phyloP scores from a whole-genome alignment of 2,797 vertebrate genomes.

The Brachyrhaphis roseni region DNA sequence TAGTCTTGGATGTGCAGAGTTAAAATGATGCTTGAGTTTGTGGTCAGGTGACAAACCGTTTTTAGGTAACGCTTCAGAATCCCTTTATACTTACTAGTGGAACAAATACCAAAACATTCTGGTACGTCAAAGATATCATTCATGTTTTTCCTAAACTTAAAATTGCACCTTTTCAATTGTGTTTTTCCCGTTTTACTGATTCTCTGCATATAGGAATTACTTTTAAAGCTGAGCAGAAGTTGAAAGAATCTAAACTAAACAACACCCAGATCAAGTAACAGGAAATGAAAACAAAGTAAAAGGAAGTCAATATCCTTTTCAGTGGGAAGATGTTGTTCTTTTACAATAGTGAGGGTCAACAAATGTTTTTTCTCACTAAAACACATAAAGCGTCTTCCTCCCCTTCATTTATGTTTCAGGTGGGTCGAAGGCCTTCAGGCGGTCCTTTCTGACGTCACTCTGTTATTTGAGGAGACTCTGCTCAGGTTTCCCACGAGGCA shows the following conservation, averaged over 20 bases:
- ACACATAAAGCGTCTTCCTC: slow-evolving; percentile 60
- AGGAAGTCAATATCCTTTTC: slow-evolving; percentile 11
- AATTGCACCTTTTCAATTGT: background rate
- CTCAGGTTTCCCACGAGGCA: slow-evolving; percentile 72
- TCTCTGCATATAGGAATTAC: background rate
- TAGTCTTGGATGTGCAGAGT: background rate
- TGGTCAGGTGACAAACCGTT: background rate
- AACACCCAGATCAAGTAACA: slow-evolving; percentile 8
- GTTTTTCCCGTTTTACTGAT: background rate
- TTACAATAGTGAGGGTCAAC: slow-evolving; percentile 53
- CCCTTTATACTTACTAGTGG: background rate
- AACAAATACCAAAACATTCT: background rate
- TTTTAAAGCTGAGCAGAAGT: background rate
- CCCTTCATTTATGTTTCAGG: slow-evolving; percentile 57
- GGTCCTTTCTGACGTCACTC: slow-evolving; percentile 54
- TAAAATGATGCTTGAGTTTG: background rate
- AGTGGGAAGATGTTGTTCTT: slow-evolving; percentile 25
- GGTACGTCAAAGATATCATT: background rate
- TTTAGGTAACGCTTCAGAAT: background rate
- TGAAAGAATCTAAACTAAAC: background rate
- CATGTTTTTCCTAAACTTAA: background rate
- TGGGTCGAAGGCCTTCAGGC: slow-evolving; percentile 37
- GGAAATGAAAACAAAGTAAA: slow-evolving; percentile 17
- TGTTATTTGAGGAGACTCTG: slow-evolving; percentile 69
- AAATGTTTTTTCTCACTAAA: slow-evolving; percentile 46